Base-by-base conservation (phyloP, 92 coral and sea anemone genomes). In the Paragorgia papillata region DNA sequence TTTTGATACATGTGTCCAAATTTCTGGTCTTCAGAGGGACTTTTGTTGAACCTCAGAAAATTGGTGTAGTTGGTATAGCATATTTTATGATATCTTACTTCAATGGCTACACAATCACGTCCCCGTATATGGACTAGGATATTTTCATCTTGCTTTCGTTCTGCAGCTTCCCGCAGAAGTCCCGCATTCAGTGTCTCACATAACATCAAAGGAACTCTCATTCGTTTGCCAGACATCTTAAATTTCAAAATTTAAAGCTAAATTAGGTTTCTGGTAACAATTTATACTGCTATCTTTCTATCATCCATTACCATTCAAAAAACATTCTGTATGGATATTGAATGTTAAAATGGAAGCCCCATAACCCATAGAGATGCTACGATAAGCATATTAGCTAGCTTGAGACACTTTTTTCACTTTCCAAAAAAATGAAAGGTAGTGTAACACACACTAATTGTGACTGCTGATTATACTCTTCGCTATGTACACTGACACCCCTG, bases 61-160 rank as follows among this genome's bases (percentile, higher is more conserved):
- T 60, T 27, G 9, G 66, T 60, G 20, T 60, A 60, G 9, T 32
- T 60, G 9, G 9, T 9, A 31, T 60, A 60, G 39, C 66, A 60
- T 7, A 7, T 26, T 35, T 68, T 68, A 37, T n/a, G n/a, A n/a
- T n/a, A n/a, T n/a, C n/a, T n/a, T n/a, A n/a, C n/a, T n/a, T n/a
- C n/a, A n/a, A n/a, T 37, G 43, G 43, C 43, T 4, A 10, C 4
- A 10, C 43, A 68, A 41, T 49, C 75, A 7, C 75, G 75, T 68
- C 75, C 75, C 32, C 75, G 43, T 68, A 68, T 68, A 68, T 68
- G 28, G 15, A 68, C 75, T 44, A 68, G 58, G 75, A 68, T 68
- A 20, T 37, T 20, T 48, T 68, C 75, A 68, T 68, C 75, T 12
- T 68, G 57, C 32, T 44, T 68, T 7, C 75, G 75, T 48, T 68